Base-by-base conservation (phyloP, 2,113 vertebrate genomes). In the Megaceryle maxima region DNA sequence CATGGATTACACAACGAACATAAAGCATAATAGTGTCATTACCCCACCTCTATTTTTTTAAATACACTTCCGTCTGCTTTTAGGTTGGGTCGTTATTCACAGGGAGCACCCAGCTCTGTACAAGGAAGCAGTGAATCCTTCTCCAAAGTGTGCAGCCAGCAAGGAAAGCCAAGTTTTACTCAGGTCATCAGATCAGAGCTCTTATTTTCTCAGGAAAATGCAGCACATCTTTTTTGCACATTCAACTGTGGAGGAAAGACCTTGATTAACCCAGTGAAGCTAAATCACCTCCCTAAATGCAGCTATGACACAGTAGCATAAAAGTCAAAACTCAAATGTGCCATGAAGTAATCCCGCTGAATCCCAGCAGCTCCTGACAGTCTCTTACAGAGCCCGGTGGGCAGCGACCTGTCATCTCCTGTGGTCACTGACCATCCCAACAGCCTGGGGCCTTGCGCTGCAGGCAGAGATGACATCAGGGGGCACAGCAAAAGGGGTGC, bases 1-100 rank as follows among this genome's bases (percentile, higher is more conserved):
- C 43, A 12, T 1, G 2, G 78, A 33, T 96, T 97, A 56, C 92
- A 74, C 94, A 94, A 94, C 1, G 2, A n/a, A 37, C 39, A 31
- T 53, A 26, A 57, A 69, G 46, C 29, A 8, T 4, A 9, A 82
- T 68, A 76, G 80, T 73, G 96, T 93, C 92, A 94, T 92, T 68
- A 69, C 94, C 94, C 87, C 94, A 88, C 94, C 95, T 95, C 57
- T 94, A 16, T 93, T 87, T 92, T 95, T 95, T 95, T 39, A 64
- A 69, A 41, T 37, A n/a, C 33, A 94, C 94, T 96, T 96, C 95
- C 96, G 94, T 57, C 91, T 94, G 44, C 84, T 31, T 84, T 82
- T 94, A 92, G 83, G 91, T 85, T 92, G 92, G 78, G 83, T 94
- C 63, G 73, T 83, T 95, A 82, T 95, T 96, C 88, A 88, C 2